These are phyloP conservation scores for Achroia grisella DNA, from an alignment of 1,140 invertebrate genomes.

Conservation along the genomic window DNA sequence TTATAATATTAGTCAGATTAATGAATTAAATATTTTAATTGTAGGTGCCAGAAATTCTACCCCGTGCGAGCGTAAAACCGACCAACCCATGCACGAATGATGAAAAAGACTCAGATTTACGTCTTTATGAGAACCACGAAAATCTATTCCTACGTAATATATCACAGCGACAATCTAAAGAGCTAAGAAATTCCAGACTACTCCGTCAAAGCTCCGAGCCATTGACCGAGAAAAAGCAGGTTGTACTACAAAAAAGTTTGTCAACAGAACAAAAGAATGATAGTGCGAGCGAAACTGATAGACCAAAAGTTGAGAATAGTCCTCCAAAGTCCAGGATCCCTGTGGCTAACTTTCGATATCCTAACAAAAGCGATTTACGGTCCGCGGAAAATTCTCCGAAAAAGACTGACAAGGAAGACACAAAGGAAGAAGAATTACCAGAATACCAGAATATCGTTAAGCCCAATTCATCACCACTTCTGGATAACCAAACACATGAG, in stretches of 20 bases:
- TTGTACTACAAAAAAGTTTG: conserved; percentile 53
- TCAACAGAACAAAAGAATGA: conserved; percentile 60
- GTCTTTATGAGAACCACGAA: conserved; percentile 68
- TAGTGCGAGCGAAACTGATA: conserved; percentile 17
- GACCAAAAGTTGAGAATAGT: conserved; percentile 36
- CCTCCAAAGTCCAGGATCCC: conserved; percentile 63
- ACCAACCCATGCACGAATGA: conserved; percentile 49
- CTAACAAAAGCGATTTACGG: conserved; percentile 58
- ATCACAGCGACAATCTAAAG: conserved; percentile 60
- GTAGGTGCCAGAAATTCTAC: conserved; percentile 60
- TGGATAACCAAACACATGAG: conserved; percentile 15
- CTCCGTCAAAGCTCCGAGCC: conserved; percentile 64
- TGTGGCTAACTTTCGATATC: conserved; percentile 66
- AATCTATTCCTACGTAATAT: conserved; percentile 67
- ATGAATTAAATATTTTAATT: too few species aligned
- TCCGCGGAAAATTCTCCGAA: conserved; percentile 55
- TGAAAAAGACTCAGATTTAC: conserved; percentile 38
- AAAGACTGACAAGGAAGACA: conserved; percentile 29
- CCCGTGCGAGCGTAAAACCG: conserved; percentile 27
- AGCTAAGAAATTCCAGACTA: conserved; percentile 49
- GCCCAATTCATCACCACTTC: conserved; percentile 16
- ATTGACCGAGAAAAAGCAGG: conserved; percentile 42
- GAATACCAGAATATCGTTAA: conserved; percentile 61
- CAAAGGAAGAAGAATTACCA: conserved; percentile 31
- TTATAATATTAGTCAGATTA: too few species aligned